These are phyloP conservation scores for Halesus radiatus DNA, from an alignment of 1,140 invertebrate species.

Conservation along the genomic window DNA sequence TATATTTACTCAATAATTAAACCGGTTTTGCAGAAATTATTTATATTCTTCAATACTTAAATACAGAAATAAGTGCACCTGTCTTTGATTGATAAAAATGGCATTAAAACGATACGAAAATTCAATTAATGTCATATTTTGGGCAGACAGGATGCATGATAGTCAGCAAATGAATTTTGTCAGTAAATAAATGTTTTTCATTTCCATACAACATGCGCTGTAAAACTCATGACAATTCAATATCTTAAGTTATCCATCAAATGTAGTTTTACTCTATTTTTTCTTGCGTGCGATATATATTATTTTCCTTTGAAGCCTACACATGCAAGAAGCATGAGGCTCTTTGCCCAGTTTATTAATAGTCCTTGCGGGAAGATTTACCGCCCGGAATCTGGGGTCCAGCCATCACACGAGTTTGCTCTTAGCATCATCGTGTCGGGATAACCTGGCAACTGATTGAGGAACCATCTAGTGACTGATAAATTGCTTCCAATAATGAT, in stretches of 20 bases:
- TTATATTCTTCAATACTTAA: too few species aligned
- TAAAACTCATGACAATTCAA: conserved; percentile 37
- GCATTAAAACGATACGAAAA: too few species aligned
- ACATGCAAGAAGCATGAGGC: background rate
- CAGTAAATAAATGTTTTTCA: too few species aligned
- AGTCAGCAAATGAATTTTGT: too few species aligned
- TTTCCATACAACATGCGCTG: conserved; percentile 45
- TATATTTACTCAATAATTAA: too few species aligned
- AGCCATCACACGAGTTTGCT: conserved; percentile 53
- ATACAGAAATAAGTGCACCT: too few species aligned
- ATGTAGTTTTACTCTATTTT: background rate
- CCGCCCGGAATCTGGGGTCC: conserved; percentile 45
- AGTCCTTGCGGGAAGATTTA: conserved; percentile 47
- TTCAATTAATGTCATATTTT: too few species aligned
- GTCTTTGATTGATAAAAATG: too few species aligned
- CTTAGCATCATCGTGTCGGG: conserved; percentile 40
- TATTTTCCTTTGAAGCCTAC: background rate
- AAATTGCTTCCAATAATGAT: too few species aligned
- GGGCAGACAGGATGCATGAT: too few species aligned
- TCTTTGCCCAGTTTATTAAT: conserved; percentile 42
- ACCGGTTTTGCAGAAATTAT: too few species aligned
- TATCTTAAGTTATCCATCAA: conserved; percentile 32
- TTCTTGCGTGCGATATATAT: too few species aligned
- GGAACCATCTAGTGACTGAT: background rate
- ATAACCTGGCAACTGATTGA: conserved; percentile 16